Evolutionary conservation across 2,888 invertebrate genomes (phyloP), one percentile per base, ranked within the genome.

Genomic region (Aplocera efformata): DNA sequence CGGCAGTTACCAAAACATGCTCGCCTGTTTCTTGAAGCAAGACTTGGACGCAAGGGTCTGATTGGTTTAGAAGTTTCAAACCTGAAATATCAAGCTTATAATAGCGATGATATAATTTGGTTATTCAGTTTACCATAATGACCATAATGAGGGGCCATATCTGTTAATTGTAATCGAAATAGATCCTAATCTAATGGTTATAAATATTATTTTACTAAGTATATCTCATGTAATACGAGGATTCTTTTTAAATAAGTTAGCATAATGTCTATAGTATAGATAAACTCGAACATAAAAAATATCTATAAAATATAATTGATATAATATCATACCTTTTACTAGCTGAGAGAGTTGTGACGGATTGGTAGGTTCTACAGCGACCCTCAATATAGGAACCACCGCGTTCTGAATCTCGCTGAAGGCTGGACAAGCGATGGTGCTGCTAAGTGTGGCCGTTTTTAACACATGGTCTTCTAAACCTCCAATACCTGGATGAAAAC

Each of bases 21-120:
- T 99, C 99, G 0, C 99, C 99, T 0, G 95, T 96, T 67, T 98
- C 96, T 76, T 98, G 96, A 8, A 98, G 90, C 0, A 94, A 84
- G 1, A 97, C 94, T 74, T 95, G 92, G 0, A 98, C 98, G 76
- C 98, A 97, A 0, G 98, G 96, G 81, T 99, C 98, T 0, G 96
- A 95, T 80, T 98, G 98, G 77, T 97, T 97, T 6, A 99, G 88
- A 10, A 98, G 80, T 68, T 94, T 94, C 21, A 99, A 83, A 0
- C 98, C 89, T 89, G 90, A 26, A 81, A 77, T 0, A 32, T 34
- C 36, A 22, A 24, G 27, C 10, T 17, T 17, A 3, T 17, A 3
- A 17, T 3, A 3, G 5, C 13, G 13, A 17, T 17, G 13, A 3
- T 17, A 3, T 5, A 17, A n/a, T n/a, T n/a, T n/a, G n/a, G n/a